These are phyloP conservation scores for Pachyuromys duprasi DNA, from an alignment of 2,797 vertebrate species.

Conservation along the genomic window DNA sequence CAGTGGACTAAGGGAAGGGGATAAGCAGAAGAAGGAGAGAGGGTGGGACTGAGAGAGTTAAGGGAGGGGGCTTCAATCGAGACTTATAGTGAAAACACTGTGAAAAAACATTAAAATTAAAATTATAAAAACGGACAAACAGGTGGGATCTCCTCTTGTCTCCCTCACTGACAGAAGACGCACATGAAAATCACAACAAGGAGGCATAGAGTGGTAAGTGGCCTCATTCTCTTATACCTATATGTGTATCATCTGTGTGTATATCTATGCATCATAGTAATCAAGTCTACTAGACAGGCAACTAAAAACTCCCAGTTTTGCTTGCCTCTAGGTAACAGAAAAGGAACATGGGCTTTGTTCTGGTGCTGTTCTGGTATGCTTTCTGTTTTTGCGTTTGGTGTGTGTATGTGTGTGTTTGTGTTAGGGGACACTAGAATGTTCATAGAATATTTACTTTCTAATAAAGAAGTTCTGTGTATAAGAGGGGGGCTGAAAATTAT, in stretches of 20 bases:
- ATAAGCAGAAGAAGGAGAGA: too few species aligned
- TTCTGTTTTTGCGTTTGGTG: background rate
- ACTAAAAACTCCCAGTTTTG: background rate
- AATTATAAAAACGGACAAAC: too few species aligned
- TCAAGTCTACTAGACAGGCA: slow-evolving; percentile 17
- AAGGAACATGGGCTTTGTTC: background rate
- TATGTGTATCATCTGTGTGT: background rate
- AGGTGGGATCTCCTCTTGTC: background rate
- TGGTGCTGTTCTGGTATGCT: background rate
- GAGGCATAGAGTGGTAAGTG: background rate
- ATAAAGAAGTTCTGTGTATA: background rate
- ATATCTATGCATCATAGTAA: background rate
- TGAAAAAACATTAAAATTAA: too few species aligned
- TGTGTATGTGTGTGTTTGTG: background rate
- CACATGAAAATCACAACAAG: background rate
- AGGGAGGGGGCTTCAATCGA: too few species aligned
- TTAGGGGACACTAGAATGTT: background rate
- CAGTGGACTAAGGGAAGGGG: too few species aligned
- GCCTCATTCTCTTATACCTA: background rate
- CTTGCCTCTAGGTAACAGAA: background rate
- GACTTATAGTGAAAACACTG: too few species aligned
- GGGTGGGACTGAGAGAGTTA: too few species aligned
- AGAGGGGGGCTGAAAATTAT: background rate
- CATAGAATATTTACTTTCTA: slow-evolving; percentile 11
- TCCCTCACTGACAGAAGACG: background rate